Base-by-base conservation (phyloP, 1,140 invertebrate species). In the Diuraphis noxia region DNA sequence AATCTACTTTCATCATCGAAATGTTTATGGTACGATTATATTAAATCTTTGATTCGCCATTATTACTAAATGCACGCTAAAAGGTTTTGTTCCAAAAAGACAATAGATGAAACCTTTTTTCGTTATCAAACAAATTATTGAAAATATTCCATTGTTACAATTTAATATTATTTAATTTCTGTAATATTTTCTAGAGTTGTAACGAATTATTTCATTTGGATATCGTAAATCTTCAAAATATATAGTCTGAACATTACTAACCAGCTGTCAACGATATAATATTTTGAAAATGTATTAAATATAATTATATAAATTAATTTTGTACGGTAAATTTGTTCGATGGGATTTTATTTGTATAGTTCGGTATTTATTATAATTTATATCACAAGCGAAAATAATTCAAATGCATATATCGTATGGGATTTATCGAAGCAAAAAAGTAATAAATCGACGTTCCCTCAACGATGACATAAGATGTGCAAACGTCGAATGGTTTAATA, bases 241-340 rank as follows among this genome's bases (percentile, higher is more conserved):
- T 81, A 38, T 40, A 79, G 21, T 40, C 25, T 38, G 36, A 79
- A 79, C 21, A 79, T 79, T 36, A 79, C 36, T 40, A 40, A 40
- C 34, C 72, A 36, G 72, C 34, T 36, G 72, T 79, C 34, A 36
- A 21, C 79, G 36, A 40, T 38, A 36, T 38, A 25, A 81, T 38
- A 38, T 40, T 81, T 81, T 25, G 79, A 81, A 40, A 23, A 81
- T 81, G 25, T 40, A 81, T 10, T 81, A 81, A 79, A n/a, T 72
- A 41, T 82, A 82, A 82, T 63, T 84, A 84, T 84, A 41, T 41
- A 84, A 30, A 84, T 82, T 25, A 84, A 43, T 43, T 46, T 84
- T 46, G 34, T n/a, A 19, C 40, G 40, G 30, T 41, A 30, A 84
- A 41, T 84, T 84, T 41, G 40, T 84, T 30, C 25, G 0, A 30